Evolutionary conservation across 2,113 vertebrate genomes (phyloP), one percentile per base, ranked within the genome.

Genomic region (Etheostoma spectabile): DNA sequence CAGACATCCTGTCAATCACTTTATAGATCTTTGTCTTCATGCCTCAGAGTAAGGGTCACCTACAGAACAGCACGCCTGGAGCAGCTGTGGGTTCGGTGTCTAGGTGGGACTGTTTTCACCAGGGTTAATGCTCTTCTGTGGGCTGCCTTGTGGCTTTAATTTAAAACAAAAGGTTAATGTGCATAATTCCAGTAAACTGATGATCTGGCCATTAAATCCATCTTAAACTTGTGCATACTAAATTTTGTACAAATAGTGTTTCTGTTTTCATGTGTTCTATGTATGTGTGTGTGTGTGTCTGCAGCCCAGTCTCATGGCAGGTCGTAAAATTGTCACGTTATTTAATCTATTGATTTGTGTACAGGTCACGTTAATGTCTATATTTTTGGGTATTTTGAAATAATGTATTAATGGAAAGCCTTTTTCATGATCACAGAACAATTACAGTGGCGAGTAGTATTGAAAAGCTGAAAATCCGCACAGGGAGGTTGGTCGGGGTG

Each of bases 191-290:
- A 64, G 49, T 64, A 30, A 64, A 38, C 21, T 38, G 8, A 60
- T 80, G 79, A 74, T 6, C 56, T 68, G 56, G 48, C 33, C 51
- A 42, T 62, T 46, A 15, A 53, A 77, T 49, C 46, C 30, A 70
- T 65, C 21, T 24, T 56, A 12, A 42, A 22, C 14, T 27, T 59
- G 46, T 69, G 42, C 19, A 6, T 18, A 2, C 12, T 57, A 42
- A 38, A 38, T 38, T 8, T 38, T 38, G 35, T 35, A 35, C 7
- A 35, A 35, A 6, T 18, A 3, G 33, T 63, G 19, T 63, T 53
- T 62, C 22, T 63, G 66, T 48, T 21, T 80, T 38, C 24, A 15
- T 64, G 33, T 15, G 3, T n/a, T 7, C 27, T 5, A 52, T 13
- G 21, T 14, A 35, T 55, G 8, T 21, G 22, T 57, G 48, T 14